Conservation (phyloP, 1,140 invertebrate species). For the Zaprionus africanus region DNA sequence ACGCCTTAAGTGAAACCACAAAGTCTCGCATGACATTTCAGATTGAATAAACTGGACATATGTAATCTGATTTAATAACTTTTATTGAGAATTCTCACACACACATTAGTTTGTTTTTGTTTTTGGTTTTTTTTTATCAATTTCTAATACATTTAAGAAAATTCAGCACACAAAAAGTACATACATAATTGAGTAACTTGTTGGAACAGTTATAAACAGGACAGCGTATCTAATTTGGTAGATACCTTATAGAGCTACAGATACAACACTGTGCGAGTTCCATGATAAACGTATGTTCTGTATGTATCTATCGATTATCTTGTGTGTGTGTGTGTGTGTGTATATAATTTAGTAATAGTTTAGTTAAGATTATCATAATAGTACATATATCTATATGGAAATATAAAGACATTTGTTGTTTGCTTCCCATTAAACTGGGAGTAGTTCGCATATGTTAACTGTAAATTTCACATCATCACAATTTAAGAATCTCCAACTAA, state of each 20-base stretch:
- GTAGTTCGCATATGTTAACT: slow-evolving; percentile 84
- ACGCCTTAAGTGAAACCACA: neutral
- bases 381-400: slow-evolving; percentile 51
- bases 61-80: slow-evolving; percentile 34
- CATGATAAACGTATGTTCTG: slow-evolving; percentile 3
- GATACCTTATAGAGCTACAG: slow-evolving; percentile 32
- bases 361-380: slow-evolving; percentile 60
- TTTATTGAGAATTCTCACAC: slow-evolving; percentile 52
- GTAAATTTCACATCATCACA: slow-evolving; percentile 85
- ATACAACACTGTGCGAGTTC: slow-evolving; percentile 23
- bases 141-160: slow-evolving; percentile 57
- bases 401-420: slow-evolving; percentile 83
- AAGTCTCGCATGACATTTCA: neutral
- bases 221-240: slow-evolving; percentile 3
- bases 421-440: slow-evolving; percentile 82
- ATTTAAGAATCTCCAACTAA: slow-evolving; percentile 81
- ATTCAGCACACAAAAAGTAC: slow-evolving; percentile 49
- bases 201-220: slow-evolving; percentile 39
- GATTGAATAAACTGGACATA: neutral
- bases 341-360: slow-evolving; percentile 37
- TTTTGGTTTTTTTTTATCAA: slow-evolving; percentile 15
- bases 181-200: slow-evolving; percentile 46
- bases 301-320: neutral
- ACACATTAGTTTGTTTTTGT: slow-evolving; percentile 36
- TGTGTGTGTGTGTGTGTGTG: slow-evolving; percentile 25